Evolutionary conservation across 2,888 invertebrate genomes (phyloP), one percentile per base, ranked within the genome.

Genomic region (Tiliacea aurago): DNA sequence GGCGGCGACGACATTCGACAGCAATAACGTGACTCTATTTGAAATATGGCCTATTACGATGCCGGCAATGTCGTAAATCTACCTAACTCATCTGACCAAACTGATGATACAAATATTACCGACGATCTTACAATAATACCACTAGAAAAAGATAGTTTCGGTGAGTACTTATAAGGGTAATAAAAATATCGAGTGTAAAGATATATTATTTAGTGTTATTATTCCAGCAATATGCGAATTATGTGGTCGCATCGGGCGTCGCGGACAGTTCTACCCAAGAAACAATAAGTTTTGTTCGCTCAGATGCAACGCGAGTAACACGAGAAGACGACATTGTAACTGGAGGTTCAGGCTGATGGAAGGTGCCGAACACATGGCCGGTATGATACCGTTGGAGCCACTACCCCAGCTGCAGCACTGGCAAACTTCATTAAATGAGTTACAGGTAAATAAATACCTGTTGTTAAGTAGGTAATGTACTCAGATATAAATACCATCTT

Each of bases 141-240:
- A 70, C 98, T 99, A 90, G 97, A 98, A 93, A 98, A 98, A 94
- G 98, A 98, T 94, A 98, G 98, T 94, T 98, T 98, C 96, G 98
- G 98, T 98, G 96, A 97, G 97, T 89, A 70, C 2, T 41, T 45
- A 6, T 37, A 62, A 61, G 9, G 43, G 20, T 66, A 58, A 20
- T 56, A 28, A 63, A 28, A 66, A 64, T 55, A 65, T 28, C 20
- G 33, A 64, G 15, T 72, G 7, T 28, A 28, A 20, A 61, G 49
- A 72, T 77, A 56, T 66, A 63, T 69, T 62, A 78, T 68, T 73
- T 70, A 70, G 20, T 73, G 47, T 65, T 80, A 58, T 67, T 72
- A 74, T 87, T 86, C 55, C 88, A 96, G 96, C 95, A 87, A 92
- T 96, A 93, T 96, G 96, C 90, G 95, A 96, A 83, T 91, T 94